Evolutionary conservation across 2,888 invertebrate species (phyloP).

Genomic region (Kryphioiulus occultus): DNA sequence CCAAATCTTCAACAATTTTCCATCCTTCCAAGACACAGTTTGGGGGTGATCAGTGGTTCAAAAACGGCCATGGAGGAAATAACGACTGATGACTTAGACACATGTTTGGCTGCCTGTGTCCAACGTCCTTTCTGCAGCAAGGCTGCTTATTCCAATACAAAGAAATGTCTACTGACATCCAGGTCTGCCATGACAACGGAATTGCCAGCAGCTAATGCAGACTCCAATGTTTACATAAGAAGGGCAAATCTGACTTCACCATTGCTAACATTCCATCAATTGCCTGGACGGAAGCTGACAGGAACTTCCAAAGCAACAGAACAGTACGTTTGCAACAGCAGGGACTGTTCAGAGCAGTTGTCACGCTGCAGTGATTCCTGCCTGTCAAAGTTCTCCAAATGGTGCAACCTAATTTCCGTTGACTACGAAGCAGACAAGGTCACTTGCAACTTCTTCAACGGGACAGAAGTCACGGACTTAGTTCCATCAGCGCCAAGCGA

Average conservation of each 20-base stretch:
- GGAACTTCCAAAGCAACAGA: neutral
- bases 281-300: neutral
- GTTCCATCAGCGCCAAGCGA: neutral
- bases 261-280: neutral
- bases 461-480: neutral
- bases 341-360: neutral
- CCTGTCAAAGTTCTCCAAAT: neutral
- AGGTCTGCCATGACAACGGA: neutral
- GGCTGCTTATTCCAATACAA: neutral
- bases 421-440: neutral
- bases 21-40: neutral
- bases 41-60: neutral
- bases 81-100: neutral
- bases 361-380: neutral
- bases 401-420: constrained; percentile 3
- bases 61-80: neutral
- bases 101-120: neutral
- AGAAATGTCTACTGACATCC: neutral
- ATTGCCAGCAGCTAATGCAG: neutral
- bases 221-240: neutral
- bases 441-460: neutral
- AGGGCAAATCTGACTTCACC: neutral
- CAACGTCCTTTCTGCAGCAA: neutral
- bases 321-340: neutral
- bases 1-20: neutral